Evolutionary conservation across 1,140 invertebrate species (phyloP).

Genomic region (Zaprionus vittiger): DNA sequence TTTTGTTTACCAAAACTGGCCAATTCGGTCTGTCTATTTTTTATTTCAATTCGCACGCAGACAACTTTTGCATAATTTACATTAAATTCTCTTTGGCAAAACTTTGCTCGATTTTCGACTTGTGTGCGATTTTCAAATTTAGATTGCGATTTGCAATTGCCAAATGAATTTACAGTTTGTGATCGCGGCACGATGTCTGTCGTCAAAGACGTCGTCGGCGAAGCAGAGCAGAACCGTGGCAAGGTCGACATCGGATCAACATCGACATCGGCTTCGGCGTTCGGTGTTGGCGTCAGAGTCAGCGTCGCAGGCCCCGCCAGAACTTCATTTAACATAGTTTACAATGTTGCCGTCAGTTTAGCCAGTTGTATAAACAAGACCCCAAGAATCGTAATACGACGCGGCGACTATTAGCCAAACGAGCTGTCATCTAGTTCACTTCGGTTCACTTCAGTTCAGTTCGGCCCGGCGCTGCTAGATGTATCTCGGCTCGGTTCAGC

Average conservation of each 20-base stretch:
- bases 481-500: conserved; percentile 6
- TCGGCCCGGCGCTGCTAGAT: not conserved
- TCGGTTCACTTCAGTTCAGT: conserved; percentile 12
- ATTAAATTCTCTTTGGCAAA: conserved; percentile 1
- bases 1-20: not conserved
- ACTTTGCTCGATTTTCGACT: not conserved
- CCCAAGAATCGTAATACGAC: conserved; percentile 11
- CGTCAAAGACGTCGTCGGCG: conserved; percentile 52
- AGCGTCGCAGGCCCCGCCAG: conserved; percentile 17
- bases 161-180: conserved; percentile 35
- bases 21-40: not conserved
- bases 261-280: conserved; percentile 10
- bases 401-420: conserved; percentile 38
- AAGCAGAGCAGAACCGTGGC: conserved; percentile 71
- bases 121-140: conserved; percentile 1
- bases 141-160: conserved; percentile 32
- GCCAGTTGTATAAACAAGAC: conserved; percentile 40
- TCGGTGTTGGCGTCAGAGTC: not conserved
- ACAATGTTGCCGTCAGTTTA: conserved; percentile 28
- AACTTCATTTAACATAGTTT: conserved; percentile 61
- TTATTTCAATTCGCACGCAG: not conserved
- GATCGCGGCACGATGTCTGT: conserved; percentile 38
- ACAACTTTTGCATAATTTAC: conserved; percentile 13
- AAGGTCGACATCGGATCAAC: conserved; percentile 50
- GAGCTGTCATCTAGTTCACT: conserved; percentile 40